Percentiles rank a stretch among this genome's conserved stretches.
Conservation (phyloP, 1,140 invertebrate species). For the Agrilus planipennis region DNA sequence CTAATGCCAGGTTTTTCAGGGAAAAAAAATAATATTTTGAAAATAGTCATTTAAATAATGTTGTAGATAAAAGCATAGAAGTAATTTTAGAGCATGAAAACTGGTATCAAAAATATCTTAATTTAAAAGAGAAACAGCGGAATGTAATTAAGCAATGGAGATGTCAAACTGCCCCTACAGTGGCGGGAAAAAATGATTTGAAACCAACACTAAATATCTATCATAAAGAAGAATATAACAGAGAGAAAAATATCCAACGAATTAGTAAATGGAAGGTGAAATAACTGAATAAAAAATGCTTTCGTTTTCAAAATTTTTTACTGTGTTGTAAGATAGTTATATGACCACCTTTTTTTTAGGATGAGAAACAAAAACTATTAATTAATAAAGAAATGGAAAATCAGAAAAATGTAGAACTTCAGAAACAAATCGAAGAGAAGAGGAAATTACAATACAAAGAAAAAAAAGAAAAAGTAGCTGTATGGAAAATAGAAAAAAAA, state of each 20-base stretch:
- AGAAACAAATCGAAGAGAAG: conserved; percentile 3
- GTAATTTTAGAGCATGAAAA: conserved; percentile 32
- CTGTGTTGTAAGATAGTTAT: background rate
- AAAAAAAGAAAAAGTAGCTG: conserved; percentile 8
- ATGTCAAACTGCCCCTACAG: too few species aligned
- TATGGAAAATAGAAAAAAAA: conserved; percentile 5
- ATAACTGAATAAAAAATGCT: conserved; percentile 3
- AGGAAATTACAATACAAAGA: conserved; percentile 5
- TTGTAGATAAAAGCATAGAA: conserved; percentile 28
- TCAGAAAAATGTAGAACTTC: conserved; percentile 11
- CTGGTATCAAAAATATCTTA: conserved; percentile 36
- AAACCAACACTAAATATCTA: conserved; percentile 6
- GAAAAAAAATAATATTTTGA: conserved; percentile 11
- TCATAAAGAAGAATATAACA: conserved; percentile 10
- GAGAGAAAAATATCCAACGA: conserved; percentile 10
- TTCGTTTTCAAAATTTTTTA: conserved; percentile 3
- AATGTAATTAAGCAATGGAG: conserved; percentile 35
- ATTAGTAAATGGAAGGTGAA: conserved; percentile 11
- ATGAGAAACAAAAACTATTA: conserved; percentile 6
- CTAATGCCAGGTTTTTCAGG: conserved; percentile 22
- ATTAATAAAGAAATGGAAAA: conserved; percentile 13
- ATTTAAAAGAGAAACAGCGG: conserved; percentile 34
- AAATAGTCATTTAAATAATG: background rate
- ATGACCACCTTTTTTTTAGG: background rate
- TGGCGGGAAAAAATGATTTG: conserved; percentile 27